These are phyloP conservation scores for Salarias fasciatus DNA, from an alignment of 2,797 vertebrate genomes.

Conservation along the genomic window DNA sequence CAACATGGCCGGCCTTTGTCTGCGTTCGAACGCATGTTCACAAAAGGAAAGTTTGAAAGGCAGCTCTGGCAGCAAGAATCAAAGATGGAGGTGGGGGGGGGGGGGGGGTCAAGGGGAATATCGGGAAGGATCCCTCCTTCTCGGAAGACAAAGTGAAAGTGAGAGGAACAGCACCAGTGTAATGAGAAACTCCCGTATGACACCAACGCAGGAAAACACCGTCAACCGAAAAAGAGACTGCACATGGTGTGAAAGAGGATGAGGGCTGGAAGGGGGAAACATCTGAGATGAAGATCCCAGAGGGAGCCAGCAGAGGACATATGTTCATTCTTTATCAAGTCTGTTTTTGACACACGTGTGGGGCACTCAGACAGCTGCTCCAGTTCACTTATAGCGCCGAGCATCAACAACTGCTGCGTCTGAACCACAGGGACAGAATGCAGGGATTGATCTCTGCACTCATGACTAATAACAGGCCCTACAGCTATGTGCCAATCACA, in stretches of 20 bases:
- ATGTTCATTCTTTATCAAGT: conserved; percentile 44
- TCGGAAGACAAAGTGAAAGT: conserved; percentile 45
- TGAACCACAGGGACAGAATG: not conserved
- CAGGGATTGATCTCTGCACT: conserved; percentile 6
- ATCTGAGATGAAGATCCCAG: conserved; percentile 35
- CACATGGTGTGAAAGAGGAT: conserved; percentile 7
- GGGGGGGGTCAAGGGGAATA: not conserved
- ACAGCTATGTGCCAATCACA: conserved; percentile 14
- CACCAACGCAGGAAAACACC: not conserved
- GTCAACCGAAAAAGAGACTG: not conserved
- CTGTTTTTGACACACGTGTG: conserved; percentile 49
- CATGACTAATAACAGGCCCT: conserved; percentile 14
- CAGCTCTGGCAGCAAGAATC: no score
- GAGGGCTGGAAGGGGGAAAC: conserved; percentile 13
- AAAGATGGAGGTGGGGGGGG: not conserved
- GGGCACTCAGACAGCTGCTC: conserved; percentile 59
- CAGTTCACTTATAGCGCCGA: conserved; percentile 48
- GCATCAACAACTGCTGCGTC: conserved; percentile 42
- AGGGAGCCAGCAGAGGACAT: conserved; percentile 35
- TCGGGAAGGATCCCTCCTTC: no score
- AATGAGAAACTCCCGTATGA: no score
- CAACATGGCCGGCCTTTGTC: conserved; percentile 52
- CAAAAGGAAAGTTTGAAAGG: conserved; percentile 4
- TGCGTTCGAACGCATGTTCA: conserved; percentile 37
- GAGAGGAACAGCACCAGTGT: not conserved